A percentile compares a stretch with the other conserved stretches of the same genome.
These are phyloP conservation scores for Rotaria magnacalcarata DNA, from an alignment of 2,888 invertebrate genomes.

Conservation along the genomic window DNA sequence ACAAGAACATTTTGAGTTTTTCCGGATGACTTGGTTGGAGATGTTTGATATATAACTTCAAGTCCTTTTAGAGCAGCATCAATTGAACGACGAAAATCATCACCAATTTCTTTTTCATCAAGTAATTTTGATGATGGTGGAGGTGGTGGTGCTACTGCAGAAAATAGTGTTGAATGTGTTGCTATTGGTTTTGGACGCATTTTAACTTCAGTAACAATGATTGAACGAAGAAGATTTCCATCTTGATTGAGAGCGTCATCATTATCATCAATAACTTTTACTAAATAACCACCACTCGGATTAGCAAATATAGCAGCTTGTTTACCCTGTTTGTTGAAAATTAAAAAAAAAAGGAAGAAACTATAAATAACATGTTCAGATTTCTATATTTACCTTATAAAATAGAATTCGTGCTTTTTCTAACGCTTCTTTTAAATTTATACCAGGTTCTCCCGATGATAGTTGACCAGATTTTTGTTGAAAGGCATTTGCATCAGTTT, in stretches of 20 bases:
- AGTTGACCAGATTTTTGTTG: not conserved
- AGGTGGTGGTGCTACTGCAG: not conserved
- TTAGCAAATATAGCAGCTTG: constrained; percentile 33
- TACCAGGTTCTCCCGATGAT: constrained; percentile 9
- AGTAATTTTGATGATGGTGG: not conserved
- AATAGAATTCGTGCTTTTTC: constrained; percentile 11
- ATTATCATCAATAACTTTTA: constrained; percentile 1
- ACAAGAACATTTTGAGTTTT: not conserved
- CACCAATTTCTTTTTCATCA: not conserved
- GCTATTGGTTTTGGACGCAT: not conserved
- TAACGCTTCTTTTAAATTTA: constrained; percentile 1
- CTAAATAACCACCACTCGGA: constrained; percentile 14
- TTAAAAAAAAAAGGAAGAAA: not conserved
- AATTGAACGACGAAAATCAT: constrained; percentile 37
- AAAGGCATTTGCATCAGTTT: not conserved
- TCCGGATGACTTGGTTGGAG: not conserved
- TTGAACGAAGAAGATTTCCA: constrained; percentile 32
- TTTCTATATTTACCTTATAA: not conserved
- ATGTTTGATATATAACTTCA: not conserved
- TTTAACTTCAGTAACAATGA: constrained; percentile 34
- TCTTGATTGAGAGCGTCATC: not conserved
- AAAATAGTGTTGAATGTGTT: not conserved
- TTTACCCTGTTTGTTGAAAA: not conserved
- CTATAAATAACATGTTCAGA: not conserved
- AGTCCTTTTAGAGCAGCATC: constrained; percentile 25